A percentile compares a stretch with the other conserved stretches of the same genome.
Conservation (phyloP, 2,888 invertebrate species). For the Epinotia demarniana region DNA sequence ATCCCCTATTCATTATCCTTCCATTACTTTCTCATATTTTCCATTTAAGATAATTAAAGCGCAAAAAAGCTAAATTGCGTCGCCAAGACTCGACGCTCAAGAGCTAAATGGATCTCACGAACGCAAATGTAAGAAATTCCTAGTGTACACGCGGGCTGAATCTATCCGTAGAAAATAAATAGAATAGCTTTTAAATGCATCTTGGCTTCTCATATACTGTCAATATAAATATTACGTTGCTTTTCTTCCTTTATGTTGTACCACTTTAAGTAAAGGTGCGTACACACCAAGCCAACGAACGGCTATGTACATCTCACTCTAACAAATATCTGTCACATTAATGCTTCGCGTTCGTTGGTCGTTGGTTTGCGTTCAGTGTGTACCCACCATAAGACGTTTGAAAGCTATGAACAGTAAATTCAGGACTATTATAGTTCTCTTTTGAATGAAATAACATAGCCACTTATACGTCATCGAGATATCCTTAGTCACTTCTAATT, state of each 20-base stretch:
- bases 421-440: too few species aligned
- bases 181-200: constrained; percentile 19
- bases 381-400: background rate
- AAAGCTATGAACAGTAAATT: background rate
- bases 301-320: too few species aligned
- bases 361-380: too few species aligned
- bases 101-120: constrained; percentile 37
- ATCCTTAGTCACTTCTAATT: background rate
- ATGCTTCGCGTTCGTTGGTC: too few species aligned
- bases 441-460: background rate
- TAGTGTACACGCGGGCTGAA: constrained; percentile 5
- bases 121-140: constrained; percentile 34
- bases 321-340: too few species aligned
- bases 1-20: background rate
- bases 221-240: background rate
- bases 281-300: too few species aligned
- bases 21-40: constrained; percentile 15
- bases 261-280: background rate
- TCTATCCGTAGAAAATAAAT: constrained; percentile 22
- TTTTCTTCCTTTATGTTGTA: background rate
- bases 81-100: constrained; percentile 14
- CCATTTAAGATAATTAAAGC: constrained; percentile 7
- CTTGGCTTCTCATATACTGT: constrained; percentile 1
- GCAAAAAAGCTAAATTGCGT: constrained; percentile 21
- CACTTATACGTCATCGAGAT: background rate